Evolutionary conservation across 1,140 invertebrate species (phyloP), one percentile per base, ranked within the genome.

Genomic region (Lethrus apterus): DNA sequence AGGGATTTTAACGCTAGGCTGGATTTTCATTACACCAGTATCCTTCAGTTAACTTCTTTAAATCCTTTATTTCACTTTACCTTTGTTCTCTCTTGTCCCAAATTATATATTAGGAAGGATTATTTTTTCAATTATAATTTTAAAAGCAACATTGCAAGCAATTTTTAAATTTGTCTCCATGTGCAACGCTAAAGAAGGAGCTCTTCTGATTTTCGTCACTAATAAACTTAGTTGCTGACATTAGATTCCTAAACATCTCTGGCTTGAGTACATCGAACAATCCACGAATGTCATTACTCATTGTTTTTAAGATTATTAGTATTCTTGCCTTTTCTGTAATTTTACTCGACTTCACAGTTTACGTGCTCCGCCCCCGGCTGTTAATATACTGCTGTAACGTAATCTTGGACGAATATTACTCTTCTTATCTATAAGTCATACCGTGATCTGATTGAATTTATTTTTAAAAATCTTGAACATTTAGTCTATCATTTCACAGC

Each of bases 1-100:
- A 51, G 20, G 11, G 9, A 32, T 23, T 26, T 55, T 53, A 32
- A 50, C 30, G 40, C 32, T 11, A 33, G n/a, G n/a, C 17, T 15
- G 8, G 50, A 47, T 4, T 36, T 18, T 10, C 56, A 58, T 50
- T 60, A 50, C 18, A 52, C 51, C 19, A 54, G 32, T 1, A 48
- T 19, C n/a, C 18, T 50, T 18, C 52, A 56, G 20, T 51, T 31
- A 55, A 23, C 15, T 50, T 32, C 34, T 30, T 15, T 3, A 48
- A 21, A 3, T 48, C 42, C 9, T 19, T 26, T 23, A 48, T 57
- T 35, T 50, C 20, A 17, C 38, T 31, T 23, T 40, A 31, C 43
- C 18, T 46, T 41, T 46, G 8, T 20, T 51, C 19, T 19, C 34
- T 32, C 4, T 44, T 50, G 10, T 24, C 15, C 20, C 14, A 15